phyloP scores from a whole-genome alignment of 2,888 invertebrate species.

The Drosophila greeni region DNA sequence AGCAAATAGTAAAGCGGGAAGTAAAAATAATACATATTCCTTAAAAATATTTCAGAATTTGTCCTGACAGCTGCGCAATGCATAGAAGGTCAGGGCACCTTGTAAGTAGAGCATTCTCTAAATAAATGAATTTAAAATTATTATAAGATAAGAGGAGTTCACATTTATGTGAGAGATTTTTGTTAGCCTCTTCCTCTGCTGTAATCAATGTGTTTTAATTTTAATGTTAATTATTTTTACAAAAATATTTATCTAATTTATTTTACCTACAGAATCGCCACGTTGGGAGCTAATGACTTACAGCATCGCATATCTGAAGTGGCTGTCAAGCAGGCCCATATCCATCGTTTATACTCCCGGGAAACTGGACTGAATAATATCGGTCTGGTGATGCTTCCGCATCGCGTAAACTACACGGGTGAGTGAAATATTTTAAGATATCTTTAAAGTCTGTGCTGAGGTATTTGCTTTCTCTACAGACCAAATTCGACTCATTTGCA shows the following conservation, averaged over 20 bases:
- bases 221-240: too few species aligned
- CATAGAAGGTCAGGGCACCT: background rate
- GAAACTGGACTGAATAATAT: background rate
- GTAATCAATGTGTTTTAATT: too few species aligned
- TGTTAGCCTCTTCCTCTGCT: too few species aligned
- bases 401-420: background rate
- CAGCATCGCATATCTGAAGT: fast-evolving
- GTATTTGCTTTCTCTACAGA: background rate
- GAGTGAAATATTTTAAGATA: background rate
- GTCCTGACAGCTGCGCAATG: constrained; percentile 4
- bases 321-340: background rate
- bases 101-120: background rate
- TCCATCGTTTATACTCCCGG: background rate
- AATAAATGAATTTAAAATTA: background rate
- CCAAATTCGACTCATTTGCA: background rate
- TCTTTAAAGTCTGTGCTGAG: background rate
- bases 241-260: too few species aligned
- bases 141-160: background rate
- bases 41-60: background rate
- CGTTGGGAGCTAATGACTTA: background rate
- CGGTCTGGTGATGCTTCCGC: background rate
- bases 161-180: too few species aligned
- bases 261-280: background rate
- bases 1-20: background rate
- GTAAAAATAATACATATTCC: background rate